These are phyloP conservation scores for Sphinx pinastri DNA, from an alignment of 2,888 invertebrate genomes.

Conservation along the genomic window DNA sequence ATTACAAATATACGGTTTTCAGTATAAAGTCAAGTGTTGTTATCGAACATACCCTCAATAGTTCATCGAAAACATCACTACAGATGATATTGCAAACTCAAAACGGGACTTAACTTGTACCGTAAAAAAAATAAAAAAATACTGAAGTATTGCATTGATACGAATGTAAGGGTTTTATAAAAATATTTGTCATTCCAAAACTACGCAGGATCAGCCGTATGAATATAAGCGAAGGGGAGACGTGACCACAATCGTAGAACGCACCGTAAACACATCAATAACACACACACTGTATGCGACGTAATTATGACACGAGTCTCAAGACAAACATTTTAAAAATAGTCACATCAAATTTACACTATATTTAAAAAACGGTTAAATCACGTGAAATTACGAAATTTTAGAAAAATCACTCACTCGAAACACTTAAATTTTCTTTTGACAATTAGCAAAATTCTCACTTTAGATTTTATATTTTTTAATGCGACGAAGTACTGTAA, in stretches of 20 bases:
- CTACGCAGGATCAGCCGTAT: conserved; percentile 37
- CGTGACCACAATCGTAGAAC: conserved; percentile 65
- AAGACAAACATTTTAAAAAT: conserved; percentile 12
- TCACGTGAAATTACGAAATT: conserved; percentile 16
- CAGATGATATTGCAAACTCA: neutral
- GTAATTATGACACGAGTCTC: conserved; percentile 9
- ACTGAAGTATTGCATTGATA: neutral
- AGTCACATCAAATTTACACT: neutral
- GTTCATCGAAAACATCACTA: neutral
- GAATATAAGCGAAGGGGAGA: conserved; percentile 48
- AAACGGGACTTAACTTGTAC: neutral
- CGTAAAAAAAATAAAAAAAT: neutral
- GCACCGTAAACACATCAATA: conserved; percentile 75
- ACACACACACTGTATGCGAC: conserved; percentile 44
- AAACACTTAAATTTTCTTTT: conserved; percentile 22
- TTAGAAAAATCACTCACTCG: conserved; percentile 25
- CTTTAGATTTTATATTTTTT: neutral
- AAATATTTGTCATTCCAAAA: conserved; percentile 39
- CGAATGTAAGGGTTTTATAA: neutral
- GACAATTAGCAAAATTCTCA: neutral
- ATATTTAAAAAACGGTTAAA: neutral
- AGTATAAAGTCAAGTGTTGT: neutral
- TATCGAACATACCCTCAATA: neutral
- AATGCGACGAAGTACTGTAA: neutral
- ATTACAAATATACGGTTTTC: neutral